Conservation (phyloP, 2,797 vertebrate genomes). For the Darevskia mixta region DNA sequence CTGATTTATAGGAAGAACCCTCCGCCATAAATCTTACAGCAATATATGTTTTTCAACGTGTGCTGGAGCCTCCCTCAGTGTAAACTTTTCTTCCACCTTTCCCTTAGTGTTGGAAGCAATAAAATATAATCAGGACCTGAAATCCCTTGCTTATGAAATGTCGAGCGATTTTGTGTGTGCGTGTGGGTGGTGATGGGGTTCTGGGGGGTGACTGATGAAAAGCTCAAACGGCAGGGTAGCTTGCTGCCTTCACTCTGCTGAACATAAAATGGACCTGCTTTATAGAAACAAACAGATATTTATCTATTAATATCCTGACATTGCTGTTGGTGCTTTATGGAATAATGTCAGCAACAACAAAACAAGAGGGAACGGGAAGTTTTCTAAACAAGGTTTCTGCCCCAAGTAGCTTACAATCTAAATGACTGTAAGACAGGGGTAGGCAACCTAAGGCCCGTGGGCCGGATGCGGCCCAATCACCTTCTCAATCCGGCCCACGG, state of each 20-base stretch:
- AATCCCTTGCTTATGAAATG: background rate
- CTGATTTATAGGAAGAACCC: constrained; percentile 45
- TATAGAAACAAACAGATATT: background rate
- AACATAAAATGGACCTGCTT: background rate
- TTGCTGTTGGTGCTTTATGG: background rate
- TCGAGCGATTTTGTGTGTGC: background rate
- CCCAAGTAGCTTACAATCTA: background rate
- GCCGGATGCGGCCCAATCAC: too few relatives aligned
- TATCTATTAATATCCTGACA: background rate
- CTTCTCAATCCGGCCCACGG: too few relatives aligned
- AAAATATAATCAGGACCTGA: background rate
- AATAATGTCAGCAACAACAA: background rate
- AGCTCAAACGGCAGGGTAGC: background rate
- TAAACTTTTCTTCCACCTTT: constrained; percentile 12
- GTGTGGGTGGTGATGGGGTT: too few relatives aligned
- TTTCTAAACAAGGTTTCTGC: background rate
- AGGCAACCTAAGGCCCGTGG: too few relatives aligned
- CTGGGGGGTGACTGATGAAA: background rate
- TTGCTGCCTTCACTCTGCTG: background rate
- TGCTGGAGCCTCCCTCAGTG: background rate
- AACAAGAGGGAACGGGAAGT: background rate
- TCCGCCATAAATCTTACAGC: constrained; percentile 42
- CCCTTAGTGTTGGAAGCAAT: background rate
- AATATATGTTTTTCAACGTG: constrained; percentile 31
- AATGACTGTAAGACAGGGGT: background rate